These are phyloP conservation scores for Lepidonotus clava DNA, from an alignment of 2,888 invertebrate genomes.

Conservation along the genomic window DNA sequence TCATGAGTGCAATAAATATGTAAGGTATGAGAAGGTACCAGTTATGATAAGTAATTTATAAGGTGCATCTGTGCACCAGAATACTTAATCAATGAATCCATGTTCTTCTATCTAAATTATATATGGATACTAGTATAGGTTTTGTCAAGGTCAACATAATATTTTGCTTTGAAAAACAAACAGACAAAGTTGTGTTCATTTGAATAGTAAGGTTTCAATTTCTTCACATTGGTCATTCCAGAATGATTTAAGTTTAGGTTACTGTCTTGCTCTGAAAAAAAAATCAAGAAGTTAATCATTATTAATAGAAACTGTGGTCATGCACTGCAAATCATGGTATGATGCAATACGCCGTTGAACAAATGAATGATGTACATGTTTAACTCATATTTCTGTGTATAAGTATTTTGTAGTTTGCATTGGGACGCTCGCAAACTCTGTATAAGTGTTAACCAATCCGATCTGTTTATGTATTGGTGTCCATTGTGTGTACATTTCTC, in stretches of 20 bases:
- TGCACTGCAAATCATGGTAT: constrained; percentile 24
- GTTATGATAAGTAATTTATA: too few species aligned
- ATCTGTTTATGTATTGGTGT: constrained; percentile 33
- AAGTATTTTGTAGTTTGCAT: constrained; percentile 45
- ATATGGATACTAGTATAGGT: neutral
- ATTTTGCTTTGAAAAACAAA: too few species aligned
- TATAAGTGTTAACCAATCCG: constrained; percentile 15
- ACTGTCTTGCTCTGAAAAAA: neutral
- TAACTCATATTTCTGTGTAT: constrained; percentile 12
- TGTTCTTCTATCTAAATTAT: neutral
- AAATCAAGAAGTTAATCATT: neutral
- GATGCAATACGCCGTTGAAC: constrained; percentile 44
- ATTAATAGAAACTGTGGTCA: constrained; percentile 2
- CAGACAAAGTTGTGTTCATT: constrained; percentile 22
- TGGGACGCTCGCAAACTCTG: constrained; percentile 33
- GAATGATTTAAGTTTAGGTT: neutral
- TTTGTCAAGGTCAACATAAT: constrained; percentile 14
- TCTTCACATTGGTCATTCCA: constrained; percentile 2
- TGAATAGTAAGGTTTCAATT: neutral
- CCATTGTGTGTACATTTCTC: constrained; percentile 26
- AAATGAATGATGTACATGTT: constrained; percentile 42
- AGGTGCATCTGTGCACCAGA: neutral
- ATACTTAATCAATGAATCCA: constrained; percentile 21
- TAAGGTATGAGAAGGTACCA: neutral
- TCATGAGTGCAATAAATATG: constrained; percentile 35